Evolutionary conservation across 2,888 invertebrate species (phyloP).

Genomic region (Atrina japonica): DNA sequence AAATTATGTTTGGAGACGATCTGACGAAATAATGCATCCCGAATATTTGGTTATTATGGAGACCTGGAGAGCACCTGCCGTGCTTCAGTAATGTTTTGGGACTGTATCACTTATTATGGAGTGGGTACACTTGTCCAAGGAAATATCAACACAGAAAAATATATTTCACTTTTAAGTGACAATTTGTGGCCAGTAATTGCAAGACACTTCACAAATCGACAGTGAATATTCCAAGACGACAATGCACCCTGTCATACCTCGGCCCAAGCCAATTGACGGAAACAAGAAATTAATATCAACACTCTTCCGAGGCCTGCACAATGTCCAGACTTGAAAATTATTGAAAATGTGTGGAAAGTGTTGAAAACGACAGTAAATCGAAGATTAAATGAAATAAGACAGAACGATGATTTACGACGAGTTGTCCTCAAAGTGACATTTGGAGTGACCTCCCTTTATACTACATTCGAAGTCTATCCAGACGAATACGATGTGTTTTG

Average conservation of each 20-base stretch:
- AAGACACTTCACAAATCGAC: constrained; percentile 8
- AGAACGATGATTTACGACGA: not conserved
- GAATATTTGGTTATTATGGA: not conserved
- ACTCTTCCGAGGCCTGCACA: constrained; percentile 22
- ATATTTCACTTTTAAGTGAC: constrained; percentile 14
- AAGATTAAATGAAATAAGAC: constrained; percentile 8
- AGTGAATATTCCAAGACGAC: constrained; percentile 18
- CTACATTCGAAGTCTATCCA: constrained; percentile 1
- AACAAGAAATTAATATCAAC: constrained; percentile 2
- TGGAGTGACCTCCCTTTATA: too few relatives aligned
- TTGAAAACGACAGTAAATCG: constrained; percentile 1
- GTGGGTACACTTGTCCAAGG: constrained; percentile 18
- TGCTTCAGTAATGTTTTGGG: constrained; percentile 28
- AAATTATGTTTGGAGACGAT: constrained; percentile 18
- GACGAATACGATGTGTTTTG: not conserved
- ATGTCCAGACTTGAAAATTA: constrained; percentile 18
- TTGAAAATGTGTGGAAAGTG: constrained; percentile 27
- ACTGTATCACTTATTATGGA: constrained; percentile 16
- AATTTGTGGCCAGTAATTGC: constrained; percentile 32
- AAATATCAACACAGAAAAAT: constrained; percentile 22
- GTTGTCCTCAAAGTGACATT: too few relatives aligned
- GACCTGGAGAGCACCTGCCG: not conserved
- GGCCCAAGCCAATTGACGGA: constrained; percentile 2
- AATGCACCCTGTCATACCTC: constrained; percentile 19
- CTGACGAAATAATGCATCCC: constrained; percentile 12